Conservation (phyloP, 1,140 invertebrate species). For the Cecropterus lyciades region DNA sequence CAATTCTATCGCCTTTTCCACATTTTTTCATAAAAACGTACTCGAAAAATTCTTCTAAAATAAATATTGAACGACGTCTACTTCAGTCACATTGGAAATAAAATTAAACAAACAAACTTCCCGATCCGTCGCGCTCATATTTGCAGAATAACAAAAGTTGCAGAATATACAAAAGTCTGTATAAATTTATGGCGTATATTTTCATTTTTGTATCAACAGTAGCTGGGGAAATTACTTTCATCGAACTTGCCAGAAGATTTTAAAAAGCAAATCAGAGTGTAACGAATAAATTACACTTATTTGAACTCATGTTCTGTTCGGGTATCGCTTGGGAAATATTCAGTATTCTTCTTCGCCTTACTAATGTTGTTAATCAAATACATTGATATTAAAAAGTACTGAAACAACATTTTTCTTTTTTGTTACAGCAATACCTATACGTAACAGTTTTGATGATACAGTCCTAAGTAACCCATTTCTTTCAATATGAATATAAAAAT, state of each 20-base stretch:
- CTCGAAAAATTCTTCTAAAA: no score
- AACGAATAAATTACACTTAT: slow-evolving; percentile 3
- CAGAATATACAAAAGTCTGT: slow-evolving; percentile 18
- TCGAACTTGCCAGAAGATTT: slow-evolving; percentile 22
- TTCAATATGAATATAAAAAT: no score
- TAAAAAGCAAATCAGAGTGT: slow-evolving; percentile 18
- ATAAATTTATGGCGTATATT: slow-evolving; percentile 21
- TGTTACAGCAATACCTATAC: no score
- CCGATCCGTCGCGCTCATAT: slow-evolving; percentile 5
- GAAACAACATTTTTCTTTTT: no score
- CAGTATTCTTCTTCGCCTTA: neutral
- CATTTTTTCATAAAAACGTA: no score
- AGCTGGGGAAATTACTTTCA: slow-evolving; percentile 32
- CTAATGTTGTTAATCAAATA: neutral
- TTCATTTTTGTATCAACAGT: slow-evolving; percentile 19
- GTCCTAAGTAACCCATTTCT: no score
- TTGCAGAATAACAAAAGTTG: slow-evolving; percentile 17
- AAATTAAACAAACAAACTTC: slow-evolving; percentile 1
- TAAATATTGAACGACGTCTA: no score
- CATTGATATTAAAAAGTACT: no score
- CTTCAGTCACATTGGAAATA: neutral
- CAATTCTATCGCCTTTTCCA: no score
- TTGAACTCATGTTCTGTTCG: slow-evolving; percentile 8
- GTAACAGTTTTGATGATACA: no score
- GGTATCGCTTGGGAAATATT: slow-evolving; percentile 14